A percentile compares a stretch with the other conserved stretches of the same genome.
Evolutionary conservation across 2,797 vertebrate genomes (phyloP).

Genomic region (Glossophaga mutica): DNA sequence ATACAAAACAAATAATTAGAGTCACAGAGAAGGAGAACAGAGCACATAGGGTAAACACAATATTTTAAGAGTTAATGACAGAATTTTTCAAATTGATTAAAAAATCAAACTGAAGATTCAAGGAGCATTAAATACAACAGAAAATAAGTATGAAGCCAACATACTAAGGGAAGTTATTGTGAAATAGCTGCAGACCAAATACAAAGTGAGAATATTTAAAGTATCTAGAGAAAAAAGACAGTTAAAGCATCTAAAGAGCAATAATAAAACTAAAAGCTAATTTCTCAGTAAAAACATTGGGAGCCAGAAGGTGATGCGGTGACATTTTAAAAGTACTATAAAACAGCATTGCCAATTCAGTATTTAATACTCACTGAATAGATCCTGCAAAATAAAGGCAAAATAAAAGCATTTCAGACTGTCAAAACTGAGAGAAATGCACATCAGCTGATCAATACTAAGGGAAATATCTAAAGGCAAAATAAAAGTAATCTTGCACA

Average conservation of each 20-base stretch:
- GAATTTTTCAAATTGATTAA: neutral
- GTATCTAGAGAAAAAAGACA: neutral
- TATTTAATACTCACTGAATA: neutral
- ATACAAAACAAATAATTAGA: neutral
- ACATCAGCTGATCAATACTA: neutral
- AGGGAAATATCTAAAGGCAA: neutral
- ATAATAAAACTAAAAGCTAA: neutral
- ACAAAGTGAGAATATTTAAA: neutral
- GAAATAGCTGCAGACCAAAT: slow-evolving; percentile 6
- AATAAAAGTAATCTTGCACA: neutral
- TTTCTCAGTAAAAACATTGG: neutral
- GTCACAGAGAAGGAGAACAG: neutral
- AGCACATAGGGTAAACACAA: neutral
- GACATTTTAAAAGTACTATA: neutral
- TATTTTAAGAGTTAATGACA: slow-evolving; percentile 23
- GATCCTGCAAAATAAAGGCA: neutral
- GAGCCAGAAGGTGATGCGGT: neutral
- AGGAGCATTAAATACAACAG: neutral
- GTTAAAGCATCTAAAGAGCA: neutral
- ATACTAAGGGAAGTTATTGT: neutral
- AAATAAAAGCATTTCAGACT: neutral
- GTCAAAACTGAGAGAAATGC: neutral
- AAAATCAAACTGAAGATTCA: neutral
- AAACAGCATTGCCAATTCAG: neutral
- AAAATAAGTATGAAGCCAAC: neutral